phyloP scores from a whole-genome alignment of 1,140 invertebrate species.

The Lysiphlebus fabarum region DNA sequence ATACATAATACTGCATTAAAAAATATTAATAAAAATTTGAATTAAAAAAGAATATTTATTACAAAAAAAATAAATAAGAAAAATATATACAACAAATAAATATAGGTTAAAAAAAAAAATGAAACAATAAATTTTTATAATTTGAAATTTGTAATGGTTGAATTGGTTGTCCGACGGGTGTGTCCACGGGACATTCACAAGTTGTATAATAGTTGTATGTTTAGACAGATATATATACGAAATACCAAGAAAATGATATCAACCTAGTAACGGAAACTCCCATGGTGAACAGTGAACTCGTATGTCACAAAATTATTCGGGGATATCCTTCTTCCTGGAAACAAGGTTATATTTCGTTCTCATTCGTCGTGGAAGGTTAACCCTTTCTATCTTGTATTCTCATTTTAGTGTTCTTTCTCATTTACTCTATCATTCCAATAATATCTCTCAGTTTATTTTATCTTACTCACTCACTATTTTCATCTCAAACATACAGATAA shows the following conservation, averaged over 20 bases:
- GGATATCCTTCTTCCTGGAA: slow-evolving; percentile 36
- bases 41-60: no score
- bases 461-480: background rate
- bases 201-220: background rate
- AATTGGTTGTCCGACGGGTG: background rate
- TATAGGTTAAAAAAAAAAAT: background rate
- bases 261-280: slow-evolving; percentile 14
- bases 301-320: slow-evolving; percentile 45
- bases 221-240: background rate
- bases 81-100: no score
- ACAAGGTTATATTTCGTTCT: slow-evolving; percentile 42
- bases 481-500: slow-evolving; percentile 16
- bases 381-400: background rate
- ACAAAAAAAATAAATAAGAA: background rate
- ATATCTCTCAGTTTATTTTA: background rate
- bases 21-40: no score
- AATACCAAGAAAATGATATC: background rate
- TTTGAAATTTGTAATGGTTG: no score
- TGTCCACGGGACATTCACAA: background rate
- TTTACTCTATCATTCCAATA: slow-evolving; percentile 6
- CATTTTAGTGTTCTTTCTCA: slow-evolving; percentile 6
- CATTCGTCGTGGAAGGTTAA: slow-evolving; percentile 24
- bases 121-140: background rate
- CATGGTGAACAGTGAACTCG: slow-evolving; percentile 20
- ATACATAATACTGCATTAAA: no score